These are phyloP conservation scores for Nibea albiflora DNA, from an alignment of 2,113 vertebrate genomes.

Conservation along the genomic window DNA sequence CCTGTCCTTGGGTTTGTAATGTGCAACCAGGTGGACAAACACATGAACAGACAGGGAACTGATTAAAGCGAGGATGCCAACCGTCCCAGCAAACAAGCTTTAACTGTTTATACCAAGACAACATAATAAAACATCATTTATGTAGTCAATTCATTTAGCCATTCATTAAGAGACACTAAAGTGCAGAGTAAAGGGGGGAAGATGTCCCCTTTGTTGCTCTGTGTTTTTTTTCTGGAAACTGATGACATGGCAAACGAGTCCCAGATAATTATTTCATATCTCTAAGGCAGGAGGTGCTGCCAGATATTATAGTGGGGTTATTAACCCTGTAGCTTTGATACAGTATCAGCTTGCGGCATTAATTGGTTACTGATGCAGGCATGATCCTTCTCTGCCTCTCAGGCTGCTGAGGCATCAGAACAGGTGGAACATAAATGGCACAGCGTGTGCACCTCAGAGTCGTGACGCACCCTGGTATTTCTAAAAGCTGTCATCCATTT, in stretches of 20 bases:
- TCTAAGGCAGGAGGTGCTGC: conserved; percentile 39
- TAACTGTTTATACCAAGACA: conserved; percentile 6
- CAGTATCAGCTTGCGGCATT: conserved; percentile 39
- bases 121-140: conserved; percentile 2
- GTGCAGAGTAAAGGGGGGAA: not conserved
- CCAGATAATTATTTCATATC: conserved; percentile 47
- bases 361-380: conserved; percentile 49
- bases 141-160: not conserved
- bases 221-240: conserved; percentile 42
- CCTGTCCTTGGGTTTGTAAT: conserved; percentile 1
- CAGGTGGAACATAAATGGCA: conserved; percentile 84
- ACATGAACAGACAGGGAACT: not conserved
- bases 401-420: conserved; percentile 82
- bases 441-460: conserved; percentile 80
- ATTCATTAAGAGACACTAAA: conserved; percentile 16
- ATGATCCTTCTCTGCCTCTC: conserved; percentile 57
- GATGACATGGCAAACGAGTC: conserved; percentile 41
- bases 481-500: conserved; percentile 87
- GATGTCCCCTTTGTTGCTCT: conserved; percentile 22
- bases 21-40: not conserved
- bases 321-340: conserved; percentile 54
- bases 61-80: conserved; percentile 14
- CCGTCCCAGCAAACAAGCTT: not conserved
- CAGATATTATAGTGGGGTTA: conserved; percentile 38
- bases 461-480: conserved; percentile 85